These are phyloP conservation scores for Gopherus evgoodei DNA, from an alignment of 2,113 vertebrate species.

Conservation along the genomic window DNA sequence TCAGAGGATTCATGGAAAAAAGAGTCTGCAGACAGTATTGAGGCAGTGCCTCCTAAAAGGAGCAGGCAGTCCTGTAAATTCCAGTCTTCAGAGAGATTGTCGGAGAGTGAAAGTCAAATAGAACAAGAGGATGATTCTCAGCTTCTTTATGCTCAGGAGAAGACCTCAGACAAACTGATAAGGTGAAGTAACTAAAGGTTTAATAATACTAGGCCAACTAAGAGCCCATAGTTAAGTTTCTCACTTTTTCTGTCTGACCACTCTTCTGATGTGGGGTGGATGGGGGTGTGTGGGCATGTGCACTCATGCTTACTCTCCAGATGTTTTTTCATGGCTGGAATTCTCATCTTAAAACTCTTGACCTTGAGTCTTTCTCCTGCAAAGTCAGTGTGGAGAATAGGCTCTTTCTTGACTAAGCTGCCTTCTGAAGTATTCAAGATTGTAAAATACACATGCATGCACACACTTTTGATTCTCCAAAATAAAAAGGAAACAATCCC, in stretches of 20 bases:
- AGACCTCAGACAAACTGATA: neutral
- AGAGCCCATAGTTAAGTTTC: neutral
- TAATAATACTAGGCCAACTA: neutral
- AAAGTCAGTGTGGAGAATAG: neutral
- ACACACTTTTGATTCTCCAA: neutral
- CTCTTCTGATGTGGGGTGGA: neutral
- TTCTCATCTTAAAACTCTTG: neutral
- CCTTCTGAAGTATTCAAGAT: neutral
- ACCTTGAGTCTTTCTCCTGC: neutral
- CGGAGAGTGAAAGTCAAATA: constrained; percentile 3
- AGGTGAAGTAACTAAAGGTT: constrained; percentile 38
- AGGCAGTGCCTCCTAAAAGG: constrained; percentile 18
- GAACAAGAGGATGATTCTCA: constrained; percentile 1
- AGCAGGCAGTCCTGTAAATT: neutral
- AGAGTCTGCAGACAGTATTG: neutral
- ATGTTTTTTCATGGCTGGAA: neutral
- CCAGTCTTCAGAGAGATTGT: neutral
- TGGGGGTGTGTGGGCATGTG: too few species aligned
- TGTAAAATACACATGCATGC: neutral
- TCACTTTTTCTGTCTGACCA: neutral
- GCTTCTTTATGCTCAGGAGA: neutral
- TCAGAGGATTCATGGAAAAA: constrained; percentile 6
- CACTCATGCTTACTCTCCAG: neutral
- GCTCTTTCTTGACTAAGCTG: neutral
- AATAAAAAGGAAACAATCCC: neutral